Conservation (phyloP, 1,140 invertebrate genomes). For the Acromyrmex heyeri region DNA sequence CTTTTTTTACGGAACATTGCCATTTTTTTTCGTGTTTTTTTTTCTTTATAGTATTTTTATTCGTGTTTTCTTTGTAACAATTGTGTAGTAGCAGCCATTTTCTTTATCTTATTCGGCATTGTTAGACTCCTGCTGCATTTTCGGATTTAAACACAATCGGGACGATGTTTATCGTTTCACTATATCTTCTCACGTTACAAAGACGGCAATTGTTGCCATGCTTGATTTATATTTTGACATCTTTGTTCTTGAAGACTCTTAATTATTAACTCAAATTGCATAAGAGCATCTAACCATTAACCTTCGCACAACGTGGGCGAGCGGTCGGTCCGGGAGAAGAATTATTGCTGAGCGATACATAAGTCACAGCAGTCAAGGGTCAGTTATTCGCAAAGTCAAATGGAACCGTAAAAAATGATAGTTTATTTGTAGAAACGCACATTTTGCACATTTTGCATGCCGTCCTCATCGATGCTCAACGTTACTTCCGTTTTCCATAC, state of each 20-base stretch:
- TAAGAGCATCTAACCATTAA: not conserved
- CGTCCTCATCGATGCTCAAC: not conserved
- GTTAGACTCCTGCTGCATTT: not conserved
- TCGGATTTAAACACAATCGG: not conserved
- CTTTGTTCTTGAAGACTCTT: not conserved
- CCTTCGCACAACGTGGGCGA: not conserved
- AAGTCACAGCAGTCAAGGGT: constrained; percentile 28
- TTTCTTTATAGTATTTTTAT: not conserved
- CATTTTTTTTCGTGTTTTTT: not conserved
- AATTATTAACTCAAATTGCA: constrained; percentile 18
- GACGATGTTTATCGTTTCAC: not conserved
- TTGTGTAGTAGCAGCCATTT: not conserved
- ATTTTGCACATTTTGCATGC: constrained; percentile 46
- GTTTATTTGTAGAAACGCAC: constrained; percentile 62
- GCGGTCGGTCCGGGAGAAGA: constrained; percentile 31
- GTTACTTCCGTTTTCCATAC: constrained; percentile 26
- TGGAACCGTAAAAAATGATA: constrained; percentile 50
- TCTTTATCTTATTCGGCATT: not conserved
- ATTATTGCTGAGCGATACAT: constrained; percentile 35
- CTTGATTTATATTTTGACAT: constrained; percentile 22
- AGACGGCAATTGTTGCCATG: not conserved
- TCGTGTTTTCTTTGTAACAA: not conserved
- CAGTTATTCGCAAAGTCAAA: constrained; percentile 55
- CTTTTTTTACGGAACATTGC: not conserved
- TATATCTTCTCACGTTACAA: constrained; percentile 30